phyloP scores from a whole-genome alignment of 2,113 vertebrate species.

The Dendrocopos noguchii region DNA sequence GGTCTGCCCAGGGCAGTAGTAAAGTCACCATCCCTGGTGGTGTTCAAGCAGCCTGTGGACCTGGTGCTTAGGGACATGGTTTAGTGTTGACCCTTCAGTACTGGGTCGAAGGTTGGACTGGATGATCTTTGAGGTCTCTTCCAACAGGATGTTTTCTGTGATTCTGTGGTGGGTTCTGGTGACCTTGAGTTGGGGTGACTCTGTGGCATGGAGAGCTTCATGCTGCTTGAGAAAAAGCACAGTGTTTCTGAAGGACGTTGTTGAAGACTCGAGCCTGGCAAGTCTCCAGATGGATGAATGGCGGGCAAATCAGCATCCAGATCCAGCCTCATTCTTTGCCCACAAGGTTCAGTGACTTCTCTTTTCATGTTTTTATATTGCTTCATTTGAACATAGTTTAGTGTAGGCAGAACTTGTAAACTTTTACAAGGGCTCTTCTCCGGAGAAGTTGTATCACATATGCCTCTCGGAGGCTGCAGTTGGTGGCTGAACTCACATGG shows the following conservation, averaged over 20 bases:
- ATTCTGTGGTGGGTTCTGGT: neutral
- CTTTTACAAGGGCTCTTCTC: neutral
- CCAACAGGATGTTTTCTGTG: too few relatives aligned
- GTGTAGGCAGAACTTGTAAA: neutral
- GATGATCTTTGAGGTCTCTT: too few relatives aligned
- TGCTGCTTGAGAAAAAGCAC: neutral
- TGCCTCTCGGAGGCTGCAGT: rapidly evolving
- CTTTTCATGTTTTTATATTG: neutral
- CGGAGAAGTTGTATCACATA: neutral
- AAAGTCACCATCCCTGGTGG: too few relatives aligned
- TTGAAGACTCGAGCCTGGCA: neutral
- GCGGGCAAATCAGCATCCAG: rapidly evolving
- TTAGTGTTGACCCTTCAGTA: too few relatives aligned
- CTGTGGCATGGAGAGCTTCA: rapidly evolving
- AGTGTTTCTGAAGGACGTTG: rapidly evolving
- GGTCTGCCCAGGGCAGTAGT: too few relatives aligned
- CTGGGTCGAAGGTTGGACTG: too few relatives aligned
- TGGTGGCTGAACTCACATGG: neutral
- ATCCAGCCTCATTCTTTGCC: neutral
- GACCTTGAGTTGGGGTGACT: neutral
- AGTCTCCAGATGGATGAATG: neutral
- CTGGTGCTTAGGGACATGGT: too few relatives aligned
- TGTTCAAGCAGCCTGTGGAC: too few relatives aligned
- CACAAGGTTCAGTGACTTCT: neutral
- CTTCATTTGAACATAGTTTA: neutral